Base-by-base conservation (phyloP, 2,113 vertebrate genomes). In the Lophura nycthemera region DNA sequence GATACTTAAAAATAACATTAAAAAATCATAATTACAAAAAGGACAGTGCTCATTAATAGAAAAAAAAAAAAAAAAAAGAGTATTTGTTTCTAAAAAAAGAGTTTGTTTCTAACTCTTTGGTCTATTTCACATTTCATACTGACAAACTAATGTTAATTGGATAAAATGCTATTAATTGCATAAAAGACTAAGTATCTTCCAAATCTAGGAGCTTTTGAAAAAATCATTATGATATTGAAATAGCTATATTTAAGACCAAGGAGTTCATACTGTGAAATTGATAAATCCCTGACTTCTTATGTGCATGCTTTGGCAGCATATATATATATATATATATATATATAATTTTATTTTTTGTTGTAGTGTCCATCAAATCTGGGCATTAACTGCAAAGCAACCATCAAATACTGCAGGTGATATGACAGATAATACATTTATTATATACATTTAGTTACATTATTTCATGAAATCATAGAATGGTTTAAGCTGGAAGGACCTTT, bases 111-210 rank as follows among this genome's bases (percentile, higher is more conserved):
- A 61, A 67, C 24, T 86, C 42, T 91, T 86, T 75, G 18, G 32
- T 45, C 20, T 40, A 48, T 86, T 93, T 93, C 38, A 72, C 36
- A 13, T 75, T 91, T 77, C 22, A 32, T 13, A 54, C 22, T 52
- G 91, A 48, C 22, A 92, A 95, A 89, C 42, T 56, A 47, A 45
- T 52, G 65, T 56, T 76, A 89, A 80, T 85, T 85, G 25, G 18
- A 64, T 52, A 85, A 83, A 17, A 45, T 66, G 50, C 52, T 57
- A 69, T 60, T 79, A 89, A 85, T 87, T 83, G 22, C 12, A 57
- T 56, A 88, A 83, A 81, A 88, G 57, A 82, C 12, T 19, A 88
- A 79, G 63, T 90, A 74, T 50, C 18, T 82, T 93, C 27, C 15
- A 54, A 54, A 54, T 29, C 19, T 18, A 47, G 43, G 54, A 83